A percentile compares a stretch with the other conserved stretches of the same genome.
Evolutionary conservation across 2,113 vertebrate species (phyloP).

Genomic region (Steatornis caripensis): DNA sequence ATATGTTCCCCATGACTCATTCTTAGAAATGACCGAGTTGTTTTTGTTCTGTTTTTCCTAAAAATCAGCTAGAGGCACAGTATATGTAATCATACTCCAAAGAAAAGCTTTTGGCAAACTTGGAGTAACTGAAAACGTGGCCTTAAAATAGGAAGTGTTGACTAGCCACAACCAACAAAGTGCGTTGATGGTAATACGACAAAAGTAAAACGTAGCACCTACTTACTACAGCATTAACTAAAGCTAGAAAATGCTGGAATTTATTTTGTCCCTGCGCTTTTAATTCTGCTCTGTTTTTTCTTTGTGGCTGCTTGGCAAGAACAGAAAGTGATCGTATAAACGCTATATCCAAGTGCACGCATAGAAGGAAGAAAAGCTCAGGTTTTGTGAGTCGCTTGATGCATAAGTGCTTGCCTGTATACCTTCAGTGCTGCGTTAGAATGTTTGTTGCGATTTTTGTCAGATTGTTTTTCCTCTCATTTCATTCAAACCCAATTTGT

Average conservation of each 20-base stretch:
- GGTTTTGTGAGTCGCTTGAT: neutral
- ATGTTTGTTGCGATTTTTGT: neutral
- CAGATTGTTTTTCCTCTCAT: neutral
- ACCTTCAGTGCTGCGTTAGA: neutral
- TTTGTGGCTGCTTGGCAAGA: neutral
- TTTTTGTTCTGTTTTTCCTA: neutral
- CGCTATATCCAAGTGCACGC: neutral
- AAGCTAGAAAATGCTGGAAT: neutral
- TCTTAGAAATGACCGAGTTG: conserved; percentile 16
- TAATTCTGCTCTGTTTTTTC: neutral
- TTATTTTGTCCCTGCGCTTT: neutral
- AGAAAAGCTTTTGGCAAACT: neutral
- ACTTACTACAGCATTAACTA: neutral
- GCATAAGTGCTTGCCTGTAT: neutral
- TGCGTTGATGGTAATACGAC: neutral
- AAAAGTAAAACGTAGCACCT: neutral
- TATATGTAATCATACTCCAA: neutral
- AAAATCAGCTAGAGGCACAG: neutral
- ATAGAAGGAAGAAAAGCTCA: neutral
- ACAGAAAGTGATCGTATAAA: neutral
- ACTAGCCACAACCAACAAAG: neutral
- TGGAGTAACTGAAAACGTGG: neutral
- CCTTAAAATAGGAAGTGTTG: conserved; percentile 4
- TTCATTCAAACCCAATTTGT: neutral
- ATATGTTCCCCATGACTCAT: neutral